Evolutionary conservation across 2,797 vertebrate genomes (phyloP).

Genomic region (Luscinia megarhynchos): DNA sequence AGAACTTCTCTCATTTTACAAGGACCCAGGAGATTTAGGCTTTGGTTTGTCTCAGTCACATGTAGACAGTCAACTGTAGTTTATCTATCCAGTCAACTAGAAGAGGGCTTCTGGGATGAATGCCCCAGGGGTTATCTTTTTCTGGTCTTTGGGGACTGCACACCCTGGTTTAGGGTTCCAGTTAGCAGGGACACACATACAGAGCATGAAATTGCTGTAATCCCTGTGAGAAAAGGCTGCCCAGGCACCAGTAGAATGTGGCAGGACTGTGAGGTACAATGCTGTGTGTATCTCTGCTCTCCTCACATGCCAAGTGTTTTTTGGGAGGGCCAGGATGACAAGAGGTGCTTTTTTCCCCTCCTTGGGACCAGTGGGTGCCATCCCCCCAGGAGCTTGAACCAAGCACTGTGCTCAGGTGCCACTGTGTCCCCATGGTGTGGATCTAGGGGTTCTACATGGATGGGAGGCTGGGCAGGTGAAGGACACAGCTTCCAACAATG

Average conservation of each 20-base stretch:
- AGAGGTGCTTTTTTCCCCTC: not conserved
- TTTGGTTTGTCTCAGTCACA: not conserved
- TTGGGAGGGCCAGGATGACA: accelerated
- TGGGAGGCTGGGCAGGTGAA: not conserved
- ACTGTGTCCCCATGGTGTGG: not conserved
- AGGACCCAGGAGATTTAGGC: not conserved
- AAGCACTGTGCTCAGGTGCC: not conserved
- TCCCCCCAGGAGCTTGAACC: not conserved
- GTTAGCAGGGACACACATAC: not conserved
- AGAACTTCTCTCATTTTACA: not conserved
- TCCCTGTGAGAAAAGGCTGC: not conserved
- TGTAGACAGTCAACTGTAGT: not conserved
- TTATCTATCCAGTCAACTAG: not conserved
- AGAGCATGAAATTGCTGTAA: not conserved
- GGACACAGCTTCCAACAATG: not conserved
- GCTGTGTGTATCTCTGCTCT: not conserved
- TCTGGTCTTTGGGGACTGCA: not conserved
- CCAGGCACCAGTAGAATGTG: not conserved
- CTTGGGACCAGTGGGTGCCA: not conserved
- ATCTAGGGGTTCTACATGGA: not conserved
- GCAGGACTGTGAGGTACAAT: not conserved
- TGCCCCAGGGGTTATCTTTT: not conserved
- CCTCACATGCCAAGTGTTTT: not conserved
- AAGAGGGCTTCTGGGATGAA: not conserved
- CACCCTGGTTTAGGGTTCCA: not conserved